These are phyloP conservation scores for Rhodeus uyekii DNA, from an alignment of 2,797 vertebrate genomes.

Conservation along the genomic window DNA sequence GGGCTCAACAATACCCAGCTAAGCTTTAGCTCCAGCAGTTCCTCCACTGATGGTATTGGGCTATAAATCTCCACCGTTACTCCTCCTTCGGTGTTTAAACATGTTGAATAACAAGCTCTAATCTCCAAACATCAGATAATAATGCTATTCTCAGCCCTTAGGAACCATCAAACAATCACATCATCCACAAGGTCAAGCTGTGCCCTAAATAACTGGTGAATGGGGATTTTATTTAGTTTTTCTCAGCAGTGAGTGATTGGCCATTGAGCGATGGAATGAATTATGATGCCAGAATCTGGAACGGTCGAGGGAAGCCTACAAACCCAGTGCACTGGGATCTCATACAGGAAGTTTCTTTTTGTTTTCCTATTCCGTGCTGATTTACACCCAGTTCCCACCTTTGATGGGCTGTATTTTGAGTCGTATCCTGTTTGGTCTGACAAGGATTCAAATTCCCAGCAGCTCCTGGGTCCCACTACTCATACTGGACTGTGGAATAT, in stretches of 20 bases:
- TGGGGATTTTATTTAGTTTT: conserved; percentile 1
- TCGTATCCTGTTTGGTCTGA: conserved; percentile 59
- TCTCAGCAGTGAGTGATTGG: background rate
- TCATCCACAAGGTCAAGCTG: background rate
- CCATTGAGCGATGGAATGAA: background rate
- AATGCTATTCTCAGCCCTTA: conserved; percentile 12
- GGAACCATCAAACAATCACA: conserved; percentile 17
- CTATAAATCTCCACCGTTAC: background rate
- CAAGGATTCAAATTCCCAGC: conserved; percentile 45
- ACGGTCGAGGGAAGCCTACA: conserved; percentile 1
- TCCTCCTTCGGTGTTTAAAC: conserved; percentile 2
- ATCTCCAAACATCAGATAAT: conserved; percentile 17
- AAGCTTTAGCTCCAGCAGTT: conserved; percentile 12
- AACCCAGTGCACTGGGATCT: conserved; percentile 26
- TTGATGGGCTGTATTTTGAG: conserved; percentile 50
- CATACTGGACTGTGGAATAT: conserved; percentile 27
- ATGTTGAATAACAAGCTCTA: background rate
- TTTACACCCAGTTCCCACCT: conserved; percentile 57
- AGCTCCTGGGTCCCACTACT: conserved; percentile 25
- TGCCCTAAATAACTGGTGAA: background rate
- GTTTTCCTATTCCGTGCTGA: conserved; percentile 44
- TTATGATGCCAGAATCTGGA: conserved; percentile 22
- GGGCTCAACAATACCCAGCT: conserved; percentile 38
- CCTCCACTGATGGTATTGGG: conserved; percentile 7
- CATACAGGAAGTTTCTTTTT: conserved; percentile 51